Evolutionary conservation across 2,797 vertebrate genomes (phyloP).

Genomic region (Pteropus rufus): DNA sequence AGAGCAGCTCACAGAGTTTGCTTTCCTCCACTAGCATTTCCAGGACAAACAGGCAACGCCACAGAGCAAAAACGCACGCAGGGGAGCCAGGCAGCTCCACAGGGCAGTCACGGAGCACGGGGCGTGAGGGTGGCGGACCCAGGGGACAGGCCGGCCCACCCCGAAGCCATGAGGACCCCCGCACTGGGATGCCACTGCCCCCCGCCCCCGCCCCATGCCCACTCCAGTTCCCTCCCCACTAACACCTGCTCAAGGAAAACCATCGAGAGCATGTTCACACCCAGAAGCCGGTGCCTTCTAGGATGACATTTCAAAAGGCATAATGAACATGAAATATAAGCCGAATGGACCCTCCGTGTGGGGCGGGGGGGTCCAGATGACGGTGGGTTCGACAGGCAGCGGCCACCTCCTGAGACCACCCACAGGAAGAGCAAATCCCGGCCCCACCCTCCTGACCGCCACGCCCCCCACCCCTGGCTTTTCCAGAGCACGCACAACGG

Average conservation of each 20-base stretch:
- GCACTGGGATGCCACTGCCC: background rate
- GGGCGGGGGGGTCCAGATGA: background rate
- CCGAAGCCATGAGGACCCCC: background rate
- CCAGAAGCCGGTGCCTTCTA: slow-evolving; percentile 33
- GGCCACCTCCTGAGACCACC: background rate
- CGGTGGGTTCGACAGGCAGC: fast-evolving
- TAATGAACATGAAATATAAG: background rate
- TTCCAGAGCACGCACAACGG: background rate
- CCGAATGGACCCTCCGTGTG: background rate
- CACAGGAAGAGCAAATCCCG: background rate
- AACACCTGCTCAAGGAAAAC: slow-evolving; percentile 29
- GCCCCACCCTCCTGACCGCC: background rate
- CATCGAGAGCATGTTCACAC: background rate
- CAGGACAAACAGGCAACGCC: background rate
- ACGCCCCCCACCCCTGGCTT: background rate
- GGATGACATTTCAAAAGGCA: slow-evolving; percentile 39
- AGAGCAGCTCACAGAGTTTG: background rate
- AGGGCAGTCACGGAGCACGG: fast-evolving
- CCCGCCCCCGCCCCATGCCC: background rate
- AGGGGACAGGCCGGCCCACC: background rate
- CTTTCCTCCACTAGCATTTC: background rate
- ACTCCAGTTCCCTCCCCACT: background rate
- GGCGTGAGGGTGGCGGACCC: fast-evolving
- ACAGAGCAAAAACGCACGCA: background rate
- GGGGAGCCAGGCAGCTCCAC: background rate